A percentile compares a stretch with the other conserved stretches of the same genome.
These are phyloP conservation scores for Falco punctatus DNA, from an alignment of 2,113 vertebrate species.

Conservation along the genomic window DNA sequence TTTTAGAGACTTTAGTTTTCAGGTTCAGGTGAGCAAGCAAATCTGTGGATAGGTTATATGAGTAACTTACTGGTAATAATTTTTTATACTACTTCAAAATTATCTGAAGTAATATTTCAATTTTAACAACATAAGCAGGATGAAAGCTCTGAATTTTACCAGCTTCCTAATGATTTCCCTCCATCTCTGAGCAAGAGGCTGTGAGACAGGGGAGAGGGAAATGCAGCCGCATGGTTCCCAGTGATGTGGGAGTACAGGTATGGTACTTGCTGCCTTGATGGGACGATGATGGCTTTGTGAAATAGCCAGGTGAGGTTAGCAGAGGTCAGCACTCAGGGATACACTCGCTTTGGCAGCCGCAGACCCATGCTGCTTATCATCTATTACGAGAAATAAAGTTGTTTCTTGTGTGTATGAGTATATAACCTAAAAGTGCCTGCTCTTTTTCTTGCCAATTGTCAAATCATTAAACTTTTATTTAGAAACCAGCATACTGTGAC, in stretches of 20 bases:
- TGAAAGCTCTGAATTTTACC: not conserved
- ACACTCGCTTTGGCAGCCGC: not conserved
- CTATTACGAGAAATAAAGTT: not conserved
- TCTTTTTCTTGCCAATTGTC: not conserved
- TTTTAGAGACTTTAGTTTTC: not conserved
- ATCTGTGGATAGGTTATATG: not conserved
- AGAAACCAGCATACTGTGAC: not conserved
- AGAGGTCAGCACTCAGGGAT: not conserved
- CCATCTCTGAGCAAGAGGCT: not conserved
- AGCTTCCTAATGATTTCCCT: not conserved
- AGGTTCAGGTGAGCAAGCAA: not conserved
- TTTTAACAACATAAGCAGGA: not conserved
- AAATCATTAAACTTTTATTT: not conserved
- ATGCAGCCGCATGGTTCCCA: fast-evolving
- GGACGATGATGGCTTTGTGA: not conserved
- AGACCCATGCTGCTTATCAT: not conserved
- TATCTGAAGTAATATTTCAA: not conserved
- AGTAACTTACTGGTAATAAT: not conserved
- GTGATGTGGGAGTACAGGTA: not conserved
- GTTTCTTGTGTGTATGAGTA: fast-evolving
- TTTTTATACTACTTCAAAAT: not conserved
- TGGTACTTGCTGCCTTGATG: not conserved
- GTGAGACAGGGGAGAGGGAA: not conserved
- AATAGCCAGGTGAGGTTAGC: not conserved
- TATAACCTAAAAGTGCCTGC: not conserved